These are phyloP conservation scores for Rhabditophanes sp. DNA, from an alignment of 2,888 invertebrate species.

Conservation along the genomic window DNA sequence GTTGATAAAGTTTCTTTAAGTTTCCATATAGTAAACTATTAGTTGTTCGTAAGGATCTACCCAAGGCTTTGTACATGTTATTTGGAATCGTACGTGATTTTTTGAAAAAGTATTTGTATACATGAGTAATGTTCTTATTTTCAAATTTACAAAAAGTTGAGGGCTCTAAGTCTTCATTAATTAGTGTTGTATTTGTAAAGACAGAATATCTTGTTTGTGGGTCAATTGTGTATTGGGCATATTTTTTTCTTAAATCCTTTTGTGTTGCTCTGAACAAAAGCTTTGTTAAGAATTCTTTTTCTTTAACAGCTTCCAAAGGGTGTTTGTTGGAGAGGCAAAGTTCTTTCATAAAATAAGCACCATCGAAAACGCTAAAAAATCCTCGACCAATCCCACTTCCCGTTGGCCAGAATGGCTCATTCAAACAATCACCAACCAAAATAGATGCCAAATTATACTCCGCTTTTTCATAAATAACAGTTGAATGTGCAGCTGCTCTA, in stretches of 20 bases:
- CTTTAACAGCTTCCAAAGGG: conserved; percentile 58
- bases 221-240: conserved; percentile 45
- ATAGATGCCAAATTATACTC: conserved; percentile 69
- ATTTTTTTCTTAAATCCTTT: conserved; percentile 2
- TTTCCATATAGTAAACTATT: too few relatives aligned
- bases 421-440: conserved; percentile 81
- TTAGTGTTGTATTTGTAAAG: too few relatives aligned
- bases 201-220: conserved; percentile 54
- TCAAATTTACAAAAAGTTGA: too few relatives aligned
- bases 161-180: too few relatives aligned
- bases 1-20: too few relatives aligned
- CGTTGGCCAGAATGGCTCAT: conserved; percentile 88
- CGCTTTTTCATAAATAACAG: conserved; percentile 57
- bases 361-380: conserved; percentile 82
- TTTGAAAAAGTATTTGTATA: too few relatives aligned
- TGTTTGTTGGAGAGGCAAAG: conserved; percentile 58
- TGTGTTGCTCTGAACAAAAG: conserved; percentile 58
- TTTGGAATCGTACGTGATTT: too few relatives aligned
- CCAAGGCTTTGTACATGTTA: too few relatives aligned
- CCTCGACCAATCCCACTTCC: conserved; percentile 95
- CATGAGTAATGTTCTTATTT: too few relatives aligned
- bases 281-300: conserved; percentile 80
- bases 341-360: conserved; percentile 77
- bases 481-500: conserved; percentile 77
- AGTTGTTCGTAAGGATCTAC: too few relatives aligned